Base-by-base conservation (phyloP, 2,888 invertebrate genomes). In the Scelioninae gen. 2 region DNA sequence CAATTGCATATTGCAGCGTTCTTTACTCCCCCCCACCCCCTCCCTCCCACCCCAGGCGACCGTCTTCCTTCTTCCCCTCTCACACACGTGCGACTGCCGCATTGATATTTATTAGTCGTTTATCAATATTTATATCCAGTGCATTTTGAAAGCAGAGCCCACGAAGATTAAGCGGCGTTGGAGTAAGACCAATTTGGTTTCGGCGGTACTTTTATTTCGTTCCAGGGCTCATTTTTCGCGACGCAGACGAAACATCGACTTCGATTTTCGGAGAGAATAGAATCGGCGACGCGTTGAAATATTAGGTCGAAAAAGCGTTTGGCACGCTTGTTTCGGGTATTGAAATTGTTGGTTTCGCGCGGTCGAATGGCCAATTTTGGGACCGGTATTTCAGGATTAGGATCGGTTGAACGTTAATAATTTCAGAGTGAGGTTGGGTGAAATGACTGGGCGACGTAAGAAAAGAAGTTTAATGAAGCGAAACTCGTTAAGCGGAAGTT, bases 161-260 rank as follows among this genome's bases (percentile, higher is more conserved):
- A 11, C 33, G 39, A 52, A 52, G 39, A 39, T 39, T 41, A 61
- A 31, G 11, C 19, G 18, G 0, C n/a, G 25, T 28, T 61, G 28
- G 33, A 39, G 41, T 52, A 63, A 63, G 52, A 63, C 35, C 50
- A 63, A 63, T 63, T 63, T 63, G 31, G 43, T 52, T 63, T 50
- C 16, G 45, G 2, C 9, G 16, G 22, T 15, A 11, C 41, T 63
- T 45, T 52, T 64, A 25, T 64, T 64, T 64, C 18, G n/a, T 39
- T 53, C 41, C 10, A 18, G 1, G n/a, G 52, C 18, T 52, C 25
- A 43, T 53, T 52, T 64, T 64, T 64, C 37, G 43, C 43, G 25
- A 13, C 45, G 53, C 33, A 46, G 15, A 64, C 53, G 28, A 64
- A 55, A 53, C 53, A 45, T 37, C 11, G 18, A 13, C 6, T 33